Conservation (phyloP, 2,888 invertebrate genomes). For the Drosophila nr. fundita region DNA sequence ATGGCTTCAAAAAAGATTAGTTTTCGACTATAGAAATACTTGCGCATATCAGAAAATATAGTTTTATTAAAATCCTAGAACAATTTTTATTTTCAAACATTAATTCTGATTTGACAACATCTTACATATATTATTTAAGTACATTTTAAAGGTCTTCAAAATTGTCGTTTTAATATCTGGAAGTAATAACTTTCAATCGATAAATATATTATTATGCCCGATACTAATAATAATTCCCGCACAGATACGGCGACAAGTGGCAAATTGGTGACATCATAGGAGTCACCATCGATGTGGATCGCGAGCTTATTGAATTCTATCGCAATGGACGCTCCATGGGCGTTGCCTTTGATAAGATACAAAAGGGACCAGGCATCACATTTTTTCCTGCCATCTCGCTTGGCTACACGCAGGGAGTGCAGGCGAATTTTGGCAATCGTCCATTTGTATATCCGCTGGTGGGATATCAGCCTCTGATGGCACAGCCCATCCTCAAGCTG, state of each 20-base stretch:
- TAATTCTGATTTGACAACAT: not conserved
- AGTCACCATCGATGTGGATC: conserved; percentile 90
- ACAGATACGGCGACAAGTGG: conserved; percentile 91
- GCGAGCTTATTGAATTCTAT: conserved; percentile 88
- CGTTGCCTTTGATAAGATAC: conserved; percentile 89
- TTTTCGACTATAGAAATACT: not conserved
- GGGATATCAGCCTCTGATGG: conserved; percentile 89
- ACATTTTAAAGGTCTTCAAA: not conserved
- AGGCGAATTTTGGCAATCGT: conserved; percentile 91
- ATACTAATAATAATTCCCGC: not conserved
- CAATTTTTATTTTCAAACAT: not conserved
- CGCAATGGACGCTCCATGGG: conserved; percentile 92
- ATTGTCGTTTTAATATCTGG: not conserved
- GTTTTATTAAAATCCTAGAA: not conserved
- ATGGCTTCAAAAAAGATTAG: not conserved
- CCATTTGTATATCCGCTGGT: conserved; percentile 89
- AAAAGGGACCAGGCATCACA: conserved; percentile 90
- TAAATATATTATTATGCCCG: too few species aligned
- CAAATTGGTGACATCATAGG: conserved; percentile 93
- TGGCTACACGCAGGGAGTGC: conserved; percentile 90
- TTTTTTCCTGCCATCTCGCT: conserved; percentile 93
- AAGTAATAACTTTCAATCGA: not conserved
- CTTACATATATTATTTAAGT: not conserved
- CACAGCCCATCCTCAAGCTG: conserved; percentile 81
- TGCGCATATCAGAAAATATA: not conserved